These are phyloP conservation scores for Galaxea fascicularis DNA, from an alignment of 92 coral and sea anemone species.

Conservation along the genomic window DNA sequence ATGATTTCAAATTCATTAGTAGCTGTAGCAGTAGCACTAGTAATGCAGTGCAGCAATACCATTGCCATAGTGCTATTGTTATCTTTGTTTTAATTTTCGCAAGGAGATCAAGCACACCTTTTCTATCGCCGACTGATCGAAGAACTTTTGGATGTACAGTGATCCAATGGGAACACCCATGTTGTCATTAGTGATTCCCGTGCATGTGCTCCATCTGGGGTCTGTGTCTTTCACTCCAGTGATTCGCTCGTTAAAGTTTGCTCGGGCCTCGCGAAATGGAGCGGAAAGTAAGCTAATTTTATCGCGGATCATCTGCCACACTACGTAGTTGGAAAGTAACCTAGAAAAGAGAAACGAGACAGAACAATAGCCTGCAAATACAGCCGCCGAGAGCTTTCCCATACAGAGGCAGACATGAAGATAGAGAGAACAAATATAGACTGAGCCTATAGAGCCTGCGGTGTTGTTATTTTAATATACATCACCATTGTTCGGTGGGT, in stretches of 20 bases:
- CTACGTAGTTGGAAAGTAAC: slow-evolving; percentile 94
- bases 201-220: slow-evolving; percentile 97
- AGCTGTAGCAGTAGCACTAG: no score
- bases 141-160: slow-evolving; percentile 80
- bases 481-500: no score
- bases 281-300: slow-evolving; percentile 87
- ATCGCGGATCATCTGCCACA: slow-evolving; percentile 99
- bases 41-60: no score
- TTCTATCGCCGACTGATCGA: slow-evolving; percentile 74
- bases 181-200: slow-evolving; percentile 95
- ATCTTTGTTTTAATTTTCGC: no score
- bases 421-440: no score
- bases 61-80: no score
- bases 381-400: no score
- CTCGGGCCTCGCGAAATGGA: slow-evolving; percentile 93
- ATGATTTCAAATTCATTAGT: no score
- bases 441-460: no score
- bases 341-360: slow-evolving; percentile 35
- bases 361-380: not conserved
- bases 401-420: no score
- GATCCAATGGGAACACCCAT: slow-evolving; percentile 98
- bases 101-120: slow-evolving; percentile 69
- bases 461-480: no score
- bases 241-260: slow-evolving; percentile 88
- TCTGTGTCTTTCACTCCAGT: slow-evolving; percentile 95